phyloP scores from a whole-genome alignment of 2,888 invertebrate species.

The Noctua janthina region DNA sequence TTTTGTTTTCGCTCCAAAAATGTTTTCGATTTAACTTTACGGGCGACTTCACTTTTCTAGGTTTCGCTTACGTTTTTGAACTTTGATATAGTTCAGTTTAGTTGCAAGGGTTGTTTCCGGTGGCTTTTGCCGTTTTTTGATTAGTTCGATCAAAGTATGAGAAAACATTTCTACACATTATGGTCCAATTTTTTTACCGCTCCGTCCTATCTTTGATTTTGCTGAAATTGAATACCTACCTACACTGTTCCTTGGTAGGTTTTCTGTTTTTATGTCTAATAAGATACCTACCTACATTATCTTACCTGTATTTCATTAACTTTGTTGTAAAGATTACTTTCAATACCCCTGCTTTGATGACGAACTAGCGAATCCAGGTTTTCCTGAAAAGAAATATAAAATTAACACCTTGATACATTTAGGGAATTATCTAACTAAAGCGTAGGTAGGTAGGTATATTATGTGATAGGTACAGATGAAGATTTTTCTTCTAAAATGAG shows the following conservation, averaged over 20 bases:
- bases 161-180: not conserved
- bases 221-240: not conserved
- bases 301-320: constrained; percentile 95
- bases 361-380: constrained; percentile 95
- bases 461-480: not conserved
- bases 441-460: not conserved
- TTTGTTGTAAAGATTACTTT: constrained; percentile 96
- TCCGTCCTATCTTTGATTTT: not conserved
- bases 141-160: constrained; percentile 15
- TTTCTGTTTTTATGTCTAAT: not conserved
- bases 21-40: constrained; percentile 58
- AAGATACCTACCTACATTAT: not conserved
- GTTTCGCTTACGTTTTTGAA: constrained; percentile 38
- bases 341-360: constrained; percentile 94
- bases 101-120: constrained; percentile 16
- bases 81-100: constrained; percentile 34
- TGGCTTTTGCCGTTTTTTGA: constrained; percentile 5
- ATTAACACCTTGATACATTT: not conserved
- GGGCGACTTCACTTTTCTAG: constrained; percentile 36
- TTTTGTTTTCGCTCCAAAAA: constrained; percentile 66
- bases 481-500: not conserved
- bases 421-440: not conserved
- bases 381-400: constrained; percentile 90
- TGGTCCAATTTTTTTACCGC: too few relatives aligned
- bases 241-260: not conserved